A percentile compares a stretch with the other conserved stretches of the same genome.
phyloP scores from a whole-genome alignment of 53 echinoderm and acorn worm genomes.

The Patiria pectinifera region DNA sequence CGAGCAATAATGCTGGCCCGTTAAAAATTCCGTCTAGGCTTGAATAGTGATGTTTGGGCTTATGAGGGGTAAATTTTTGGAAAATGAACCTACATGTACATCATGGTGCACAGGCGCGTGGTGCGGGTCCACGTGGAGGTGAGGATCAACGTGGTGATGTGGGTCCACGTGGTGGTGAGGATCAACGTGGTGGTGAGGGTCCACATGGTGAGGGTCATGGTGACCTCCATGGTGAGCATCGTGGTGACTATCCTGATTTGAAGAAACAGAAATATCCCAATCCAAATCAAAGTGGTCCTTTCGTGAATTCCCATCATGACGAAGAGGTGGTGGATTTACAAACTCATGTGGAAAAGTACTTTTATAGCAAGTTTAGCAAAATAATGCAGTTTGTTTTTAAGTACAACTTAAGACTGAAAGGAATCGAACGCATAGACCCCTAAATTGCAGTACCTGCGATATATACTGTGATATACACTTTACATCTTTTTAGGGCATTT shows the following conservation, averaged over 20 bases:
- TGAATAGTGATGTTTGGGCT: background rate
- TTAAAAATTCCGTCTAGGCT: background rate
- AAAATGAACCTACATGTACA: background rate
- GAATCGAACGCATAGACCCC: too few relatives aligned
- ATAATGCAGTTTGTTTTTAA: too few relatives aligned
- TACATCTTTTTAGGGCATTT: too few relatives aligned
- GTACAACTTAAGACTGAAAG: too few relatives aligned
- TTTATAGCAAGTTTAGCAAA: too few relatives aligned
- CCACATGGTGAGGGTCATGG: conserved; percentile 13
- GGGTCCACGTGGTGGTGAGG: conserved; percentile 2
- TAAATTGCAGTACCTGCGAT: too few relatives aligned
- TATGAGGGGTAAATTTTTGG: background rate
- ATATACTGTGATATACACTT: too few relatives aligned
- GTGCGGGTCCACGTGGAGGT: background rate
- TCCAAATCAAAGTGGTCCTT: background rate
- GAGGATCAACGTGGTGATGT: background rate
- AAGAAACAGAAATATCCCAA: background rate
- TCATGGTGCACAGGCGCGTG: conserved; percentile 17
- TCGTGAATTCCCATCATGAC: background rate
- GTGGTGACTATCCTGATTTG: conserved; percentile 10
- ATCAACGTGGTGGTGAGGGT: background rate
- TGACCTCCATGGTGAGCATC: background rate
- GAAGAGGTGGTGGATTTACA: background rate
- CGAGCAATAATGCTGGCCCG: too few relatives aligned
- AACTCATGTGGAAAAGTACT: too few relatives aligned